phyloP scores from a whole-genome alignment of 2,113 vertebrate species.

The Rhinogobius similis region DNA sequence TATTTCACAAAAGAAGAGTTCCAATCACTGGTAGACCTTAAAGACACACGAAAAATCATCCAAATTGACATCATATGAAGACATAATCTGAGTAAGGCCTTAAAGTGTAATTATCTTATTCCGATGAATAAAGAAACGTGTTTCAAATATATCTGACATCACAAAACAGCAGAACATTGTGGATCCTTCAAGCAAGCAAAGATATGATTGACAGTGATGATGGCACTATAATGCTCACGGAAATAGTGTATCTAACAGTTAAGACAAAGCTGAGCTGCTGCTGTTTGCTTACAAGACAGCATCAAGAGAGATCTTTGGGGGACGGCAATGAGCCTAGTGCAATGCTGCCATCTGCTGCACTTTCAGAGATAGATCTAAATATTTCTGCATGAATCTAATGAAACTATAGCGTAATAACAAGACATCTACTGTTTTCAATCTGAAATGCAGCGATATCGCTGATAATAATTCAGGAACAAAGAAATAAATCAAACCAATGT shows the following conservation, averaged over 20 bases:
- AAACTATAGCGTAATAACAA: not conserved
- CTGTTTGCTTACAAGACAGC: not conserved
- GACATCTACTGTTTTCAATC: not conserved
- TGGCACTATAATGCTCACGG: not conserved
- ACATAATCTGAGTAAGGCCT: not conserved
- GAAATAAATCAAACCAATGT: not conserved
- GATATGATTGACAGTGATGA: not conserved
- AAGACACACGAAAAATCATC: not conserved
- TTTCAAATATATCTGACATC: not conserved
- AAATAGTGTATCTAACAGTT: not conserved
- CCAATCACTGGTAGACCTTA: not conserved
- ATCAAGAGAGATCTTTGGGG: not conserved
- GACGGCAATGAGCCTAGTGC: not conserved
- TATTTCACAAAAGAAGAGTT: not conserved
- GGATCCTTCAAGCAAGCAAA: not conserved
- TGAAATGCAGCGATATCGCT: not conserved
- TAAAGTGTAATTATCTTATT: not conserved
- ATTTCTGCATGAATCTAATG: not conserved
- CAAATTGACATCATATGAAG: not conserved
- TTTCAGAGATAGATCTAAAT: not conserved
- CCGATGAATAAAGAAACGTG: not conserved
- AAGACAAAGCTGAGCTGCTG: not conserved
- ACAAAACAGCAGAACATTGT: not conserved
- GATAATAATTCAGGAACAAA: not conserved
- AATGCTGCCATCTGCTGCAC: slow-evolving; percentile 11